Percentiles rank a stretch among this genome's conserved stretches.
These are phyloP conservation scores for Brachirus orientalis DNA, from an alignment of 2,113 vertebrate genomes.

Conservation along the genomic window DNA sequence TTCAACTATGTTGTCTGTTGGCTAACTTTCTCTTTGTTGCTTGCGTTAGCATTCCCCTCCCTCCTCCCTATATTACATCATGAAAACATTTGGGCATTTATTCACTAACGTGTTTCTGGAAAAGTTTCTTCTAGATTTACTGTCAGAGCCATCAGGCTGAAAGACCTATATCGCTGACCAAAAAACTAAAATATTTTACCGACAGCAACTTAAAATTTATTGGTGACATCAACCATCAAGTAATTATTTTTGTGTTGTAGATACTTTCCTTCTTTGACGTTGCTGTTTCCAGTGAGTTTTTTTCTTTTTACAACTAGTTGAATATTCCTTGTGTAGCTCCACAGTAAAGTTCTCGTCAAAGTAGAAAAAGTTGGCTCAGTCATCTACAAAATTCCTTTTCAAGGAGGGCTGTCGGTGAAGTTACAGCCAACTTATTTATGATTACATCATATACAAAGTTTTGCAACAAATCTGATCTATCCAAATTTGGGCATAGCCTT, in stretches of 20 bases:
- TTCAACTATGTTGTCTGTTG: no score
- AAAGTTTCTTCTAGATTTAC: no score
- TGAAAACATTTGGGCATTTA: no score
- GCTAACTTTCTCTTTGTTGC: no score
- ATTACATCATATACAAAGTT: constrained; percentile 33
- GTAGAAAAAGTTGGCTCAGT: constrained; percentile 4
- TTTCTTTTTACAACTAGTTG: neutral
- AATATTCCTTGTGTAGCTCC: neutral
- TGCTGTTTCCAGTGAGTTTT: neutral
- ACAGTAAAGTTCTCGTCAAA: neutral
- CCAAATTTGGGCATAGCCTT: constrained; percentile 5
- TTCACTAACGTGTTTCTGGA: no score
- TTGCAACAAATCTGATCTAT: constrained; percentile 18
- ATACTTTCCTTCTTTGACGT: neutral
- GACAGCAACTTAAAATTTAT: neutral
- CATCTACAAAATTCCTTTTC: constrained; percentile 15
- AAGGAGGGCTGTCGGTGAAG: constrained; percentile 21
- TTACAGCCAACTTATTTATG: constrained; percentile 25
- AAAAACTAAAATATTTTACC: no score
- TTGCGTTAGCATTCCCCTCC: no score
- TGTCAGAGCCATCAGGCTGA: no score
- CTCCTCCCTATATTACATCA: no score
- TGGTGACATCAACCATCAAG: neutral
- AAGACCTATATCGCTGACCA: no score
- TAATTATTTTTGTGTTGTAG: neutral